phyloP scores from a whole-genome alignment of 2,888 invertebrate species.

The Chironomus tentans region DNA sequence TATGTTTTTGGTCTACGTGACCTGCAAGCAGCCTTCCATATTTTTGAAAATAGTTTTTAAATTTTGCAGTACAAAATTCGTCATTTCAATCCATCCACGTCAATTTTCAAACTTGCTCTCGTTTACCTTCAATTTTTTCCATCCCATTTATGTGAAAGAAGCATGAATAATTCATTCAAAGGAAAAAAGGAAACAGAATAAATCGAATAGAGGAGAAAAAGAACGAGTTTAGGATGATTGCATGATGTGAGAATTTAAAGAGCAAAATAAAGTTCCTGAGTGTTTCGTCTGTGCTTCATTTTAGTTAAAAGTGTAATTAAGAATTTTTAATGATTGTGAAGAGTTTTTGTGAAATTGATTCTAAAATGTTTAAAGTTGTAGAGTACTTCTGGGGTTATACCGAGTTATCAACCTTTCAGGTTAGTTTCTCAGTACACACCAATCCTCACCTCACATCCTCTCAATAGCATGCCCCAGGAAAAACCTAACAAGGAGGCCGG shows the following conservation, averaged over 20 bases:
- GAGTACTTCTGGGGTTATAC: no score
- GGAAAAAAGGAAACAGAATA: not conserved
- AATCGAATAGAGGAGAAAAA: not conserved
- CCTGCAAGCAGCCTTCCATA: no score
- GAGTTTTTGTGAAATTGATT: not conserved
- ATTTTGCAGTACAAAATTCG: not conserved
- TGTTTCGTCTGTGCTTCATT: not conserved
- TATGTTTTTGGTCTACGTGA: no score
- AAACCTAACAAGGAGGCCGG: no score
- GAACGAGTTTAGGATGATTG: not conserved
- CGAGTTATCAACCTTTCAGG: no score
- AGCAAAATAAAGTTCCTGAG: not conserved
- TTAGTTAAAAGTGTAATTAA: not conserved
- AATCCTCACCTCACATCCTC: no score
- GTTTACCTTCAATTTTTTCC: not conserved
- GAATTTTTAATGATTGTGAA: not conserved
- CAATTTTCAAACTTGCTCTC: not conserved
- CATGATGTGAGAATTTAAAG: not conserved
- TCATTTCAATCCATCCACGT: not conserved
- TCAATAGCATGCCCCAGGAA: no score
- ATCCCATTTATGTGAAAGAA: not conserved
- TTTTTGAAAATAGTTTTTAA: no score
- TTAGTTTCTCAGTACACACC: no score
- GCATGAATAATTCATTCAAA: slow-evolving; percentile 10
- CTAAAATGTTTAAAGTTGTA: not conserved